Conservation (phyloP, 2,888 invertebrate genomes). For the Apomyelois bistriatella region DNA sequence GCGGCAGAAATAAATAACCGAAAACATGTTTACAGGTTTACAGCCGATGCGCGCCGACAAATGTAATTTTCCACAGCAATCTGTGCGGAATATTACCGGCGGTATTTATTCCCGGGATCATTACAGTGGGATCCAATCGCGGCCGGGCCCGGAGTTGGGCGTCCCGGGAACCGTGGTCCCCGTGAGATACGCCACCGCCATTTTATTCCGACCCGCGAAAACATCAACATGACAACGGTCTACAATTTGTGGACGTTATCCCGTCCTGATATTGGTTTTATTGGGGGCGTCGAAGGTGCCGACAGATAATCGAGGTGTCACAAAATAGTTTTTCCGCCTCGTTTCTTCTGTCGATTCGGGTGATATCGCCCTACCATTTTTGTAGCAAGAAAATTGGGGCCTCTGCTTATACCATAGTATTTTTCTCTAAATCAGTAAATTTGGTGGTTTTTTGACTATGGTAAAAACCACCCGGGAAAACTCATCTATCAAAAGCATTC, state of each 20-base stretch:
- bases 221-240: background rate
- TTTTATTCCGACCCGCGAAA: conserved; percentile 23
- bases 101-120: conserved; percentile 66
- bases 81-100: conserved; percentile 49
- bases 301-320: conserved; percentile 53
- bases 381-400: background rate
- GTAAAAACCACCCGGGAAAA: too few relatives aligned
- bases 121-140: conserved; percentile 61
- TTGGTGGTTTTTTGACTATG: too few relatives aligned
- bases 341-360: conserved; percentile 38
- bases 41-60: conserved; percentile 30
- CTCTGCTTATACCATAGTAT: too few relatives aligned
- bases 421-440: too few relatives aligned
- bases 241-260: conserved; percentile 24
- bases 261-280: conserved; percentile 64
- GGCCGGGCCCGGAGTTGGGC: conserved; percentile 36
- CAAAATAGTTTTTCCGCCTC: conserved; percentile 61
- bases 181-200: conserved; percentile 31
- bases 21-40: conserved; percentile 47
- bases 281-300: conserved; percentile 49
- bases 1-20: conserved; percentile 31
- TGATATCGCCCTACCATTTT: conserved; percentile 17
- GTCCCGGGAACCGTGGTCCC: background rate
- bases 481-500: too few relatives aligned
- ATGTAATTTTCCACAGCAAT: conserved; percentile 53